Evolutionary conservation across 2,797 vertebrate species (phyloP).

Genomic region (Dallia pectoralis): DNA sequence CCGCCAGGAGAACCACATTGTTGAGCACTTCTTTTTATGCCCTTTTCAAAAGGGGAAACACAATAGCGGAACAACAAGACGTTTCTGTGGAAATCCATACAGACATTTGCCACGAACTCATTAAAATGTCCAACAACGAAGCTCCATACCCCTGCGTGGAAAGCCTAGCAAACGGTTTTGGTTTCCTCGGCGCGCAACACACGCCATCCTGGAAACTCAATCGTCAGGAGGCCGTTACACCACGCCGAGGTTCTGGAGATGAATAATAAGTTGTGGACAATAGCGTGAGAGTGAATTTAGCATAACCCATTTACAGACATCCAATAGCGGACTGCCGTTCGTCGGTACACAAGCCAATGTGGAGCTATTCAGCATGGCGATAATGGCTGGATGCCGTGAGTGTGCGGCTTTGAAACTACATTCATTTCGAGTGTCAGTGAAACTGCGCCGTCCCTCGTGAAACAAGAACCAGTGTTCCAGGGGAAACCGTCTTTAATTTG

Average conservation of each 20-base stretch:
- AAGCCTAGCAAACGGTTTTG: constrained; percentile 19
- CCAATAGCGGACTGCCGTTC: constrained; percentile 59
- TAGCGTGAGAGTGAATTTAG: constrained; percentile 53
- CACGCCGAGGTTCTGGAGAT: constrained; percentile 45
- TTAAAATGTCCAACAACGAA: constrained; percentile 49
- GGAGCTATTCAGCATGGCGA: constrained; percentile 55
- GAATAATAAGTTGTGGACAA: constrained; percentile 59
- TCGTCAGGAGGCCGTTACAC: constrained; percentile 35
- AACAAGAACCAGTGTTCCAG: too few relatives aligned
- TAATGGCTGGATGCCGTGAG: constrained; percentile 36
- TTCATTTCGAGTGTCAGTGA: constrained; percentile 63
- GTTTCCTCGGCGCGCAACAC: constrained; percentile 31
- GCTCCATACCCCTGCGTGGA: constrained; percentile 57
- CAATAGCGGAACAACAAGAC: constrained; percentile 34
- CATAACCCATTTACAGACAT: constrained; percentile 56
- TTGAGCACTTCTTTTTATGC: constrained; percentile 56
- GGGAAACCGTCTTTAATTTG: too few relatives aligned
- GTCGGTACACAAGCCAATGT: constrained; percentile 61
- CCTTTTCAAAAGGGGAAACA: constrained; percentile 66
- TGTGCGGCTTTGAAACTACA: constrained; percentile 57
- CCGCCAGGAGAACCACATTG: constrained; percentile 17
- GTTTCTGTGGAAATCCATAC: constrained; percentile 31
- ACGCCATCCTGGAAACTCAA: constrained; percentile 52
- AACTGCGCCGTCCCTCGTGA: neutral
- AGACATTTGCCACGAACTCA: constrained; percentile 30